Evolutionary conservation across 2,797 vertebrate genomes (phyloP).

Genomic region (Gymnopithys bicolor): DNA sequence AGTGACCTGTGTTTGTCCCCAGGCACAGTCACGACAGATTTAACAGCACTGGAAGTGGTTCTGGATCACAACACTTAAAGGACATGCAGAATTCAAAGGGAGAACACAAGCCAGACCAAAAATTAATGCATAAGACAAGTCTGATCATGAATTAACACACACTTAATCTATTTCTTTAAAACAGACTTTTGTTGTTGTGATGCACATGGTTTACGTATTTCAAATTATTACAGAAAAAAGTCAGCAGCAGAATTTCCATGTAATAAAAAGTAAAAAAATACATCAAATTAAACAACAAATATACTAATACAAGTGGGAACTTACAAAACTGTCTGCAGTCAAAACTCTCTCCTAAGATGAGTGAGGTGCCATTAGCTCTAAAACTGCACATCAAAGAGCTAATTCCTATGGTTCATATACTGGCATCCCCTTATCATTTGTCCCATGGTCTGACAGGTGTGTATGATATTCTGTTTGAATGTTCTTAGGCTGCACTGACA

Average conservation of each 20-base stretch:
- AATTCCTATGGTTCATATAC: neutral
- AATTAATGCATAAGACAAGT: neutral
- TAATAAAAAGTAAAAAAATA: neutral
- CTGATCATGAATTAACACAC: neutral
- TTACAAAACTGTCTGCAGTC: neutral
- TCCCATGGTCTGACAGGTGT: conserved; percentile 29
- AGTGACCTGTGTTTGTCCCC: neutral
- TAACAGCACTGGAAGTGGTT: neutral
- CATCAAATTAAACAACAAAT: neutral
- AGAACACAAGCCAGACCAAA: neutral
- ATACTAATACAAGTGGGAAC: neutral
- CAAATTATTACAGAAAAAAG: neutral
- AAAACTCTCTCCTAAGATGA: neutral
- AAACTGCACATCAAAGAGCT: conserved; percentile 20
- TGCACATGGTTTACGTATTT: neutral
- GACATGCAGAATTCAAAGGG: neutral
- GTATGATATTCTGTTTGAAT: conserved; percentile 18
- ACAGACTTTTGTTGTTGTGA: neutral
- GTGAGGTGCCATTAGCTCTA: neutral
- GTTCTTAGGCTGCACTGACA: conserved; percentile 20
- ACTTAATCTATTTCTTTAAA: neutral
- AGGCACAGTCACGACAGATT: neutral
- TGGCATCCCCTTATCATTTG: conserved; percentile 17
- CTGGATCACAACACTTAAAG: neutral
- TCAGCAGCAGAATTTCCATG: neutral